Conservation (phyloP, 2,888 invertebrate genomes). For the Mesorhabditis spiculigera region DNA sequence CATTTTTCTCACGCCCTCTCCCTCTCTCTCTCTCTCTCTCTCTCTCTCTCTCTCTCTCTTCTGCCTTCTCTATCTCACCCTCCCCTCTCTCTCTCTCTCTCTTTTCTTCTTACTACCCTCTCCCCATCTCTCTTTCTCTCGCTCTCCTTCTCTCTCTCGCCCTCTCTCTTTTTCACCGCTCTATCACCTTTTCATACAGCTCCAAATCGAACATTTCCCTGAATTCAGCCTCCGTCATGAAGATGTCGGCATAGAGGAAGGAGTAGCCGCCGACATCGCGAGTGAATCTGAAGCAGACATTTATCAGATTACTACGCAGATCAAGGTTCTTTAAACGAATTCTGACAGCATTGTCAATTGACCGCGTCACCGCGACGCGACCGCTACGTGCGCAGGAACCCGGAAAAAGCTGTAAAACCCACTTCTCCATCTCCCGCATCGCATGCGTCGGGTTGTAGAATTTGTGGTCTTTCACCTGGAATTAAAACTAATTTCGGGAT, state of each 20-base stretch:
- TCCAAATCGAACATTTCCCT: constrained; percentile 71
- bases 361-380: neutral
- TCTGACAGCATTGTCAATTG: neutral
- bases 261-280: constrained; percentile 69
- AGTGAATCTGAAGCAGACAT: constrained; percentile 63
- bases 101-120: no score
- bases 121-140: neutral
- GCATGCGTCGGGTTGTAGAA: constrained; percentile 69
- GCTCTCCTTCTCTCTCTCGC: neutral
- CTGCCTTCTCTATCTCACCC: neutral
- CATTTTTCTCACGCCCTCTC: no score
- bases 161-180: neutral
- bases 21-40: neutral
- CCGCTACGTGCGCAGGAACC: neutral
- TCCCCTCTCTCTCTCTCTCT: neutral
- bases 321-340: neutral
- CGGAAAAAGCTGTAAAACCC: neutral
- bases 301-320: neutral
- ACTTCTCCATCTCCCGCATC: constrained; percentile 72
- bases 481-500: neutral
- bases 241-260: constrained; percentile 72
- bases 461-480: constrained; percentile 64
- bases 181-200: constrained; percentile 67
- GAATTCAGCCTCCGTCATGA: constrained; percentile 70
- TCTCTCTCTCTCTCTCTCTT: neutral